Conservation (phyloP, 1,140 invertebrate genomes). For the Drosophila biarmipes region DNA sequence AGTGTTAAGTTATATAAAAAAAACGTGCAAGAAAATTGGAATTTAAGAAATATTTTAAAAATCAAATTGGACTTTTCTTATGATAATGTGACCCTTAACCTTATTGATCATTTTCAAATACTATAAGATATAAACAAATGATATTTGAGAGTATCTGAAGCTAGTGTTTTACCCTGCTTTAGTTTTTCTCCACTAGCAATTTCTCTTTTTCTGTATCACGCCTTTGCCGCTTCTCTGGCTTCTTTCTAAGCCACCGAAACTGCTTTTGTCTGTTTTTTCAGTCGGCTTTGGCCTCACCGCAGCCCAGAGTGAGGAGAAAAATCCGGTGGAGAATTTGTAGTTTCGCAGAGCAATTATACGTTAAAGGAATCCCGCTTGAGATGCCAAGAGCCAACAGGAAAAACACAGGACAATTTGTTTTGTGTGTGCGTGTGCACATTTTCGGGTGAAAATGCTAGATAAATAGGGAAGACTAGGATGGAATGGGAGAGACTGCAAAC, state of each 20-base stretch:
- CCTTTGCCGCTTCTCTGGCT: constrained; percentile 30
- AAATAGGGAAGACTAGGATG: not conserved
- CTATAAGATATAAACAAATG: too few species aligned
- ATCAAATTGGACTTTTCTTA: too few species aligned
- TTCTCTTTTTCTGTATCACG: not conserved
- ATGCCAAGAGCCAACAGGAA: constrained; percentile 23
- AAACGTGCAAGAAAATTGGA: too few species aligned
- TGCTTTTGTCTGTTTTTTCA: constrained; percentile 16
- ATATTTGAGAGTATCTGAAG: constrained; percentile 12
- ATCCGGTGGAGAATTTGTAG: constrained; percentile 53
- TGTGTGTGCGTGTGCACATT: constrained; percentile 71
- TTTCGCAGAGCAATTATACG: constrained; percentile 62
- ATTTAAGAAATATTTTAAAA: too few species aligned
- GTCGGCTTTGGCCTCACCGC: constrained; percentile 13
- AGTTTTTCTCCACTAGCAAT: constrained; percentile 3
- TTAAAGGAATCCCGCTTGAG: constrained; percentile 56
- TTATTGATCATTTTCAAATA: too few species aligned
- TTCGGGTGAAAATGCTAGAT: constrained; percentile 7
- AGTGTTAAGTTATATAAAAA: too few species aligned
- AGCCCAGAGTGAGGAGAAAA: constrained; percentile 19
- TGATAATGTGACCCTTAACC: too few species aligned
- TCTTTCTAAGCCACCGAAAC: constrained; percentile 36
- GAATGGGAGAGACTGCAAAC: not conserved
- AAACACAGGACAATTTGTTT: constrained; percentile 74
- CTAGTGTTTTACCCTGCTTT: constrained; percentile 3